Percentiles rank a stretch among this genome's conserved stretches.
Evolutionary conservation across 2,113 vertebrate species (phyloP).

Genomic region (Lutjanus erythropterus): DNA sequence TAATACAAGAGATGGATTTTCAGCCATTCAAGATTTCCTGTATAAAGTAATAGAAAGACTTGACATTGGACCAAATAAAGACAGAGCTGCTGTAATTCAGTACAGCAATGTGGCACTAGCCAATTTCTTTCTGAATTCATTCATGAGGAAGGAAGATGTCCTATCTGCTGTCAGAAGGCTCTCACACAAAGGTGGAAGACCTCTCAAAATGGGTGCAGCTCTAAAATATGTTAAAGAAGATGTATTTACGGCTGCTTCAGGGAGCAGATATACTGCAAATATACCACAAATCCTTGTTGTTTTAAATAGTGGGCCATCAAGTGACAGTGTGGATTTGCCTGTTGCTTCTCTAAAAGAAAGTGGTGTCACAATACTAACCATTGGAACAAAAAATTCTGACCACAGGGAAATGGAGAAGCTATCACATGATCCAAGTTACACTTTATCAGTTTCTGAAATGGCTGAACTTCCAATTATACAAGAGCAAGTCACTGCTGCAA

Average conservation of each 20-base stretch:
- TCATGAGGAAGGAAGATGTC: constrained; percentile 53
- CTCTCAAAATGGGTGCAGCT: constrained; percentile 72
- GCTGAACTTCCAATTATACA: constrained; percentile 47
- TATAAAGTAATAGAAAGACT: constrained; percentile 62
- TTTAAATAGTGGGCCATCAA: constrained; percentile 65
- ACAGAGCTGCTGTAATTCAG: constrained; percentile 69
- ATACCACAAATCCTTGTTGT: constrained; percentile 71
- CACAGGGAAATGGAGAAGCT: constrained; percentile 56
- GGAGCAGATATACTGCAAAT: constrained; percentile 55
- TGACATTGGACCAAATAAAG: constrained; percentile 59
- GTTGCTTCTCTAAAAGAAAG: constrained; percentile 25
- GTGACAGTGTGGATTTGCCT: constrained; percentile 57
- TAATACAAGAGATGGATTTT: constrained; percentile 68
- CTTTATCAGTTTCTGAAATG: constrained; percentile 59
- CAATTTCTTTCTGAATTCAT: constrained; percentile 72
- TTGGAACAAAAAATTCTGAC: constrained; percentile 55
- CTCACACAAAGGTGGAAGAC: constrained; percentile 72
- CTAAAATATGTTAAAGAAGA: constrained; percentile 68
- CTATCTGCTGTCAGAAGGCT: constrained; percentile 54
- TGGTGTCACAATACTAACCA: constrained; percentile 26
- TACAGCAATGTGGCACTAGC: constrained; percentile 62
- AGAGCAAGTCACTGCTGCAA: constrained; percentile 8
- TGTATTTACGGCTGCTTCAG: constrained; percentile 64
- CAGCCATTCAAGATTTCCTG: constrained; percentile 67
- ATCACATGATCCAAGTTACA: constrained; percentile 47